Evolutionary conservation across 2,888 invertebrate genomes (phyloP).

Genomic region (Hololepta plana): DNA sequence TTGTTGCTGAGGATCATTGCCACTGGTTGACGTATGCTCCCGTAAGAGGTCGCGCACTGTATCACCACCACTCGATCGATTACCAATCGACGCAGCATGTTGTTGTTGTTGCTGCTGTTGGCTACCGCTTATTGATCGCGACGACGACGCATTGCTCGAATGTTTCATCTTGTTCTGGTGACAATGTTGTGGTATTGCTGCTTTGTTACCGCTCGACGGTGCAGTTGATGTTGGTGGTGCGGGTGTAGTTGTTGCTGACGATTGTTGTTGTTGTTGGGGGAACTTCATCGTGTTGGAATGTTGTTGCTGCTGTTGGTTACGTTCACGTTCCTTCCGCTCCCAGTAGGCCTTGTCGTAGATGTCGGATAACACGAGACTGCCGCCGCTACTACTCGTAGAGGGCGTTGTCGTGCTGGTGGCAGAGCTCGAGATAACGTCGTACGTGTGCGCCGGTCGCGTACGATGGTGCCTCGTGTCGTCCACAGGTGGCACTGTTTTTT

Average conservation of each 20-base stretch:
- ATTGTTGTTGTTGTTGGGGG: constrained; percentile 4
- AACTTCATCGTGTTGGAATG: background rate
- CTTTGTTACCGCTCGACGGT: constrained; percentile 6
- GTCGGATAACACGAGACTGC: constrained; percentile 8
- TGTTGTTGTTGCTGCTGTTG: background rate
- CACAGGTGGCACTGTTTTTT: too few relatives aligned
- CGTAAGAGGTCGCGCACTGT: too few relatives aligned
- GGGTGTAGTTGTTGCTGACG: constrained; percentile 4
- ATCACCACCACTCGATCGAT: too few relatives aligned
- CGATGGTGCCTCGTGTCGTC: too few relatives aligned
- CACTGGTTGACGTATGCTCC: too few relatives aligned
- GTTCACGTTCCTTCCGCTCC: constrained; percentile 43
- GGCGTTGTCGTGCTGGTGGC: background rate
- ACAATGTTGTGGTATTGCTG: background rate
- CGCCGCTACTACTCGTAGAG: constrained; percentile 7
- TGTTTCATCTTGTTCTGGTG: background rate
- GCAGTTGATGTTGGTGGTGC: constrained; percentile 5
- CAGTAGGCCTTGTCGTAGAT: constrained; percentile 37
- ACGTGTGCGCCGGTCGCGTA: background rate
- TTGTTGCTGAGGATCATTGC: constrained; percentile 9
- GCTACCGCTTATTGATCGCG: too few relatives aligned
- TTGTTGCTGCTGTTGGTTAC: constrained; percentile 15
- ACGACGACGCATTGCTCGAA: too few relatives aligned
- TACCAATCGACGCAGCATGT: too few relatives aligned
- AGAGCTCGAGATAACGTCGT: background rate